Base-by-base conservation (phyloP, 2,797 vertebrate genomes). In the Phrynocephalus vlangalii region DNA sequence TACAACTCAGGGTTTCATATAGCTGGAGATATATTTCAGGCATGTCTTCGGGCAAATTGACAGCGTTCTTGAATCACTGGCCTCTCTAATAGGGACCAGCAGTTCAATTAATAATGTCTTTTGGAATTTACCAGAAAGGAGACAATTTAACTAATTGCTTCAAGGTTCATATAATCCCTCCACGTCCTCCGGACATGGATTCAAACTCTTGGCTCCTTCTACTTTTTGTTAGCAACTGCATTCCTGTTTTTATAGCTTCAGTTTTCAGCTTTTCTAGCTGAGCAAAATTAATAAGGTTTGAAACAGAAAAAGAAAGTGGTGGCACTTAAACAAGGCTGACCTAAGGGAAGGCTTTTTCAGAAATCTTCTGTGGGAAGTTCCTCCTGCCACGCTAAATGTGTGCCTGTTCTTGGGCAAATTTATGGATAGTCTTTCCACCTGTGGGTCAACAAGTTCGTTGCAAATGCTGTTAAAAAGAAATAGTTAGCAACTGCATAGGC, bases 381-480 rank as follows among this genome's bases (percentile, higher is more conserved):
- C 91, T 89, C 92, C 88, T 87, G 92, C 94, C 91, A 91, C 75
- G 91, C 91, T 91, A 89, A 94, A 93, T 90, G 84, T 76, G 76
- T 79, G 91, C 83, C 79, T 84, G 85, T 88, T 93, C 94, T 93
- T 95, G 93, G 91, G 93, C 84, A 88, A 93, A 93, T 95, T 96
- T 96, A 96, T 96, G 95, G 95, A 93, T 93, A 95, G 93, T 94
- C 87, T 95, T 96, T 94, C 93, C 95, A 95, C 94, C 94, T 95
- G 24, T 5, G 87, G 95, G 95, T 92, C 95, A 95, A 60, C 87
- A 94, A 95, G 95, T 95, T 94, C 91, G 48, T 94, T 95, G 92
- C 94, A 94, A 92, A 94, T 93, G 91, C 92, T 89, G 91, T 92
- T 96, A 94, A 92, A 94, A 92, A 94, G 92, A 94, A 93, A 90